phyloP scores from a whole-genome alignment of 2,113 vertebrate genomes.

The Syngnathus scovelli region DNA sequence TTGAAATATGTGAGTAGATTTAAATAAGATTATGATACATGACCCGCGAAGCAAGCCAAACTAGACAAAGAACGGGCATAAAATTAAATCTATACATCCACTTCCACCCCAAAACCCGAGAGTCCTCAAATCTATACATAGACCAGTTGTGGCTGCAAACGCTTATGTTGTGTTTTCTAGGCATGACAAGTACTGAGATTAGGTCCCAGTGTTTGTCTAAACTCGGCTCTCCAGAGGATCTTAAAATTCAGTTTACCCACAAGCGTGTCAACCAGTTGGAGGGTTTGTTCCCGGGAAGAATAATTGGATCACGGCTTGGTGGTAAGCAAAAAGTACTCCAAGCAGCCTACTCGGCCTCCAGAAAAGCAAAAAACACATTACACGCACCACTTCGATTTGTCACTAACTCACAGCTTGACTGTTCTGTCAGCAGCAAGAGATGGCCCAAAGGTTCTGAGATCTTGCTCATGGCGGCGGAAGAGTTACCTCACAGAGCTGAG shows the following conservation, averaged over 20 bases:
- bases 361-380: slow-evolving; percentile 44
- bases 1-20: background rate
- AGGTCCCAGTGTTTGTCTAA: background rate
- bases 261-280: slow-evolving; percentile 10
- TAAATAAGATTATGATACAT: background rate
- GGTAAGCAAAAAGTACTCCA: slow-evolving; percentile 34
- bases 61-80: background rate
- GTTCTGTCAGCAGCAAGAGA: slow-evolving; percentile 21
- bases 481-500: too few relatives aligned
- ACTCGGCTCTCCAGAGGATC: background rate
- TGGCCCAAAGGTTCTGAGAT: background rate
- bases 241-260: slow-evolving; percentile 15
- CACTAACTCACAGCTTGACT: slow-evolving; percentile 57
- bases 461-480: too few relatives aligned
- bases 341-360: slow-evolving; percentile 20
- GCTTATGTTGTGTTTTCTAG: background rate
- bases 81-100: background rate
- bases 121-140: background rate
- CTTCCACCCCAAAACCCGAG: background rate
- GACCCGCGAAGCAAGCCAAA: background rate
- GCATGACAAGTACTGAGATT: background rate
- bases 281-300: slow-evolving; percentile 21
- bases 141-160: background rate
- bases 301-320: slow-evolving; percentile 52
- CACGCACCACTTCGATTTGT: slow-evolving; percentile 52